A percentile compares a stretch with the other conserved stretches of the same genome.
phyloP scores from a whole-genome alignment of 2,888 invertebrate genomes.

The Clanis bilineata region DNA sequence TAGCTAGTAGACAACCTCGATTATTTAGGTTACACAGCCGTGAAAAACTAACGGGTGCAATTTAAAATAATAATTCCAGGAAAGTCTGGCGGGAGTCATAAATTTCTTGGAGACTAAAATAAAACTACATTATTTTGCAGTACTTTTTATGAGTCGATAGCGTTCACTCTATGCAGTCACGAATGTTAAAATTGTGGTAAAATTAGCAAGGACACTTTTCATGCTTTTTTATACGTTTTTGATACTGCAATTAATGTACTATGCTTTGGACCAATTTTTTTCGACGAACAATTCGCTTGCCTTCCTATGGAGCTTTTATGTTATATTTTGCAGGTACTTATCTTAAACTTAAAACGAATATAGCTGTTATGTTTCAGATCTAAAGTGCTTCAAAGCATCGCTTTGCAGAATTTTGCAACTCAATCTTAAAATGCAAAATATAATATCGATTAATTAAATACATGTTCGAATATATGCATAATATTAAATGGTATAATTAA shows the following conservation, averaged over 20 bases:
- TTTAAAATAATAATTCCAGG: constrained; percentile 39
- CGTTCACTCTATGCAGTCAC: constrained; percentile 44
- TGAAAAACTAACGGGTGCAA: neutral
- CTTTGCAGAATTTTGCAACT: too few relatives aligned
- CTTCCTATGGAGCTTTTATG: too few relatives aligned
- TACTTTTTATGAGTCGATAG: constrained; percentile 44
- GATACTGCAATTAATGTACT: too few relatives aligned
- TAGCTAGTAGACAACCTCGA: too few relatives aligned
- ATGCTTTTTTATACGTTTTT: neutral
- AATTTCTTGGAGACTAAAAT: constrained; percentile 35
- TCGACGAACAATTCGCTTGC: too few relatives aligned
- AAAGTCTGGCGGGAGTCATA: constrained; percentile 43
- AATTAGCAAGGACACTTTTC: neutral
- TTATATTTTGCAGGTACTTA: too few relatives aligned
- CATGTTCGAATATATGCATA: too few relatives aligned
- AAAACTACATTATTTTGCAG: constrained; percentile 32
- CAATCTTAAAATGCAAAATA: too few relatives aligned
- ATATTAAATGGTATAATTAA: neutral
- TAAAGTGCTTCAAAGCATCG: too few relatives aligned
- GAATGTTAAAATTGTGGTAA: constrained; percentile 33
- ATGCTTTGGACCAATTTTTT: neutral
- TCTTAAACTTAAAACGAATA: too few relatives aligned
- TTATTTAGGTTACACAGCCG: constrained; percentile 10
- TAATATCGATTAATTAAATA: too few relatives aligned
- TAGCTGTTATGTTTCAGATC: too few relatives aligned